Evolutionary conservation across 2,888 invertebrate genomes (phyloP).

Genomic region (Eupithecia dodoneata): DNA sequence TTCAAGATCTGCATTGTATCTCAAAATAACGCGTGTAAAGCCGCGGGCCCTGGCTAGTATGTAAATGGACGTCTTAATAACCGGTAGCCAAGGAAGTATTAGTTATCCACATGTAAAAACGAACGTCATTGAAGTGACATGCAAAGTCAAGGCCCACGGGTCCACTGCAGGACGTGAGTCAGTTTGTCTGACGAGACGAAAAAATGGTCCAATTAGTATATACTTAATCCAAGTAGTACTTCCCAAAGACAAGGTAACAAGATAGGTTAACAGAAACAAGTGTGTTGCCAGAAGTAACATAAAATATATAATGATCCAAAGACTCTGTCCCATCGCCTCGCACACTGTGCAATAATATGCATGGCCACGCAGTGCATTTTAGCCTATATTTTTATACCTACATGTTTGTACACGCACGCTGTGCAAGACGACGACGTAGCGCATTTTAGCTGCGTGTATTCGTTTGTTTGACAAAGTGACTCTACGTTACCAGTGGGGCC

Average conservation of each 20-base stretch:
- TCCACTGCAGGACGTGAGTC: conserved; percentile 28
- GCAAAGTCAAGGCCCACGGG: conserved; percentile 53
- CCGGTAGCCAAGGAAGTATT: conserved; percentile 10
- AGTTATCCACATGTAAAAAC: conserved; percentile 31
- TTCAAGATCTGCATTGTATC: background rate
- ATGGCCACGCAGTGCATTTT: no score
- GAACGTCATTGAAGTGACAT: conserved; percentile 59
- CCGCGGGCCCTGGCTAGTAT: background rate
- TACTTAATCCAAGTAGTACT: background rate
- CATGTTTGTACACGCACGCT: no score
- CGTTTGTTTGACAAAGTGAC: no score
- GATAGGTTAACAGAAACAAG: background rate
- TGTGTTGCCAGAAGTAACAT: background rate
- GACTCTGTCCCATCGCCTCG: no score
- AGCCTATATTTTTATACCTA: no score
- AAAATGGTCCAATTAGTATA: conserved; percentile 28
- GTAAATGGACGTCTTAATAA: background rate
- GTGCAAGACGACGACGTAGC: no score
- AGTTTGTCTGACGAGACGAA: conserved; percentile 43
- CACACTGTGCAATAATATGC: no score
- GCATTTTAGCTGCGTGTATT: no score
- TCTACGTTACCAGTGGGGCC: no score
- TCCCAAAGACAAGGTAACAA: background rate
- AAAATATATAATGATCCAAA: no score
- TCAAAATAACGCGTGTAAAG: background rate